phyloP scores from a whole-genome alignment of 2,113 vertebrate species.

The Pachycephala philippinensis region DNA sequence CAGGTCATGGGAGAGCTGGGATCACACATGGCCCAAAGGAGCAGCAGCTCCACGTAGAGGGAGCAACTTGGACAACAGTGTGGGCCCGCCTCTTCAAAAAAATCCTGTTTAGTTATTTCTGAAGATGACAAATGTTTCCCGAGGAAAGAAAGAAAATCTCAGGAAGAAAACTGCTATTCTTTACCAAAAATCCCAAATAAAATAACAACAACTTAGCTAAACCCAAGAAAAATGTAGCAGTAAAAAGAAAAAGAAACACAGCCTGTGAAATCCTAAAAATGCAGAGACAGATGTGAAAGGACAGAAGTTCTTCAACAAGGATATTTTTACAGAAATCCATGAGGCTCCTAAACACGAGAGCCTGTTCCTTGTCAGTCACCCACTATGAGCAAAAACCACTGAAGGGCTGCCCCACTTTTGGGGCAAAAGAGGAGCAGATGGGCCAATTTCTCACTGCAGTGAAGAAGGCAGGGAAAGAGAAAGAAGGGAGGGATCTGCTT shows the following conservation, averaged over 20 bases:
- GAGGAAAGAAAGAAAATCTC: not conserved
- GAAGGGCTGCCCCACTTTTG: not conserved
- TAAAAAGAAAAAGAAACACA: not conserved
- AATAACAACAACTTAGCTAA: not conserved
- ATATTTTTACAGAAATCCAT: not conserved
- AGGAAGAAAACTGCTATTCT: not conserved
- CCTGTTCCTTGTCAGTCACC: not conserved
- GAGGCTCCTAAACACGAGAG: not conserved
- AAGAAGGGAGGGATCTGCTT: not conserved
- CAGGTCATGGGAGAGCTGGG: not conserved
- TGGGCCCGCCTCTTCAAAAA: not conserved
- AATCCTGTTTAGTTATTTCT: not conserved
- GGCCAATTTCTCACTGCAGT: not conserved
- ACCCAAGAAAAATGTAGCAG: not conserved
- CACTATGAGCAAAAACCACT: not conserved
- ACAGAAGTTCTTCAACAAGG: not conserved
- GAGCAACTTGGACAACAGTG: not conserved
- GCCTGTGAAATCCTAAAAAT: not conserved
- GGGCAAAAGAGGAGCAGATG: not conserved
- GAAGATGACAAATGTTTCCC: not conserved
- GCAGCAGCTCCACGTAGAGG: rapidly evolving
- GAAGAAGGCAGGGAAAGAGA: not conserved
- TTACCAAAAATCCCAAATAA: not conserved
- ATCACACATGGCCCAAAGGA: not conserved
- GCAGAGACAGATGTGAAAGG: not conserved